These are phyloP conservation scores for Rhingia rostrata DNA, from an alignment of 2,888 invertebrate genomes.

Conservation along the genomic window DNA sequence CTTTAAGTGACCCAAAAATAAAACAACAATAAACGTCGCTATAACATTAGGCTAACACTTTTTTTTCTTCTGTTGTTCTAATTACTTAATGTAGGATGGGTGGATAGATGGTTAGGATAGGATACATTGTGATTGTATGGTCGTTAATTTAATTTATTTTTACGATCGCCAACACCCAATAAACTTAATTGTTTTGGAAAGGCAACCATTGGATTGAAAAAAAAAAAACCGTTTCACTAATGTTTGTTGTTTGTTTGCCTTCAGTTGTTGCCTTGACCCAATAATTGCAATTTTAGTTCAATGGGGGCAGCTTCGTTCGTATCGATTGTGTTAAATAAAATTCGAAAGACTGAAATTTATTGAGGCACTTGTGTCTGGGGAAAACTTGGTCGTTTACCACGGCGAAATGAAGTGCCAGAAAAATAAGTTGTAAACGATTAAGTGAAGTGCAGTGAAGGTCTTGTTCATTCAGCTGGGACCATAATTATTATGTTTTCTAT, in stretches of 20 bases:
- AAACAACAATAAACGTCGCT: background rate
- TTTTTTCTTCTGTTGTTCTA: conserved; percentile 4
- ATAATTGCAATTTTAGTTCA: conserved; percentile 9
- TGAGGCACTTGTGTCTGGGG: too few species aligned
- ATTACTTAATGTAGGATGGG: conserved; percentile 1
- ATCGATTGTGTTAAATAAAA: background rate
- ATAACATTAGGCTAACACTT: background rate
- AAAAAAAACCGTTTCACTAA: conserved; percentile 37
- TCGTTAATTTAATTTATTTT: conserved; percentile 52
- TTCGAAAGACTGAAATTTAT: background rate
- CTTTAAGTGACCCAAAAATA: background rate
- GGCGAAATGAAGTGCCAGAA: too few species aligned
- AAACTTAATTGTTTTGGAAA: conserved; percentile 48
- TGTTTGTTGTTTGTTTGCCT: conserved; percentile 22
- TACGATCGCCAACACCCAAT: conserved; percentile 57
- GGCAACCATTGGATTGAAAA: conserved; percentile 26
- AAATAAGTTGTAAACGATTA: too few species aligned
- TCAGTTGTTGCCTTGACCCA: conserved; percentile 1
- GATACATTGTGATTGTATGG: conserved; percentile 37
- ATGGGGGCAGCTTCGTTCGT: background rate
- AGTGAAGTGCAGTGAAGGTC: too few species aligned
- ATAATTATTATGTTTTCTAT: too few species aligned
- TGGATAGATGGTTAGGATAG: too few species aligned
- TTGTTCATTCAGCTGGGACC: too few species aligned
- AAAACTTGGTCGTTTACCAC: too few species aligned